Conservation (phyloP, 2,888 invertebrate species). For the Drosophila aldrichi region DNA sequence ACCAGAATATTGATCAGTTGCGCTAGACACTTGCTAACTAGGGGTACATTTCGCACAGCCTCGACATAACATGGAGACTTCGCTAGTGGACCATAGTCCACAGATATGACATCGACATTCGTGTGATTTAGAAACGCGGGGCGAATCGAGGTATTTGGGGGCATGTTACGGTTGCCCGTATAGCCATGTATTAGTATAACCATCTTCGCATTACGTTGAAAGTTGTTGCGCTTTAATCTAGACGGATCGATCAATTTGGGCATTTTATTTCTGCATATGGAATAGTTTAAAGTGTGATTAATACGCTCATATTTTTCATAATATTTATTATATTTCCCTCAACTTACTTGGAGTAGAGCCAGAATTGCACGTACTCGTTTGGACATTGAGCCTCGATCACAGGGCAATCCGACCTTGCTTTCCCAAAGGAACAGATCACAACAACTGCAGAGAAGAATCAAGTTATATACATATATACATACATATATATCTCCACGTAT, state of each 20-base stretch:
- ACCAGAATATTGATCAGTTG: constrained; percentile 87
- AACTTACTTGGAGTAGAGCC: constrained; percentile 87
- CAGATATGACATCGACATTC: constrained; percentile 87
- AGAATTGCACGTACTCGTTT: constrained; percentile 87
- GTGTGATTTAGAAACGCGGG: constrained; percentile 87
- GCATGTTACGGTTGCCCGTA: constrained; percentile 87
- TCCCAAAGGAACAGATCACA: neutral
- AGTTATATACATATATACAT: too few species aligned
- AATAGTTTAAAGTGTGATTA: neutral
- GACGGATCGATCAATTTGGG: constrained; percentile 85
- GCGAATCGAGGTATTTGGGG: constrained; percentile 87
- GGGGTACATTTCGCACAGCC: constrained; percentile 87
- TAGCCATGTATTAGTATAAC: constrained; percentile 88
- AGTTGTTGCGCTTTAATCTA: constrained; percentile 41
- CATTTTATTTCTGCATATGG: constrained; percentile 60
- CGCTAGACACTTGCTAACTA: constrained; percentile 87
- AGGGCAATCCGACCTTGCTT: constrained; percentile 13
- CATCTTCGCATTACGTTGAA: constrained; percentile 83
- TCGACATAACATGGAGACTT: constrained; percentile 87
- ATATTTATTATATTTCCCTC: too few species aligned
- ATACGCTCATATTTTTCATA: too few species aligned
- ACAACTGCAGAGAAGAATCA: neutral
- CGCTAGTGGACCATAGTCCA: constrained; percentile 88
- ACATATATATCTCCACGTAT: too few species aligned
- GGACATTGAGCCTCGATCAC: constrained; percentile 85